Base-by-base conservation (phyloP, 2,113 vertebrate genomes). In the Tetraodon nigroviridis region DNA sequence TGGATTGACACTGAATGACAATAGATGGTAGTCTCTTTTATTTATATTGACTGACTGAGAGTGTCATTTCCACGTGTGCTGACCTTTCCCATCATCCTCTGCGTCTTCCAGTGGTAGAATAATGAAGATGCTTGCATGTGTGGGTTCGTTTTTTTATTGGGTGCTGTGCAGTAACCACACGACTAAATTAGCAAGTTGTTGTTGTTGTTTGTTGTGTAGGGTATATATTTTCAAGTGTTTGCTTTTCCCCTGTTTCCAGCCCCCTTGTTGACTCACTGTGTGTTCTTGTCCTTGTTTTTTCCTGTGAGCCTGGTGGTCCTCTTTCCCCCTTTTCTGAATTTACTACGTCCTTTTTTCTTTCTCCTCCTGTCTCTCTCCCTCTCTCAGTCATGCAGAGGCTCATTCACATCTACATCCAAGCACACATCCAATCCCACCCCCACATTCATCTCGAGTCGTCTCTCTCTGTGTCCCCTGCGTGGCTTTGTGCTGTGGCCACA, bases 401-500 rank as follows among this genome's bases (percentile, higher is more conserved):
- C 70, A 73, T 81, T 78, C 74, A 68, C 69, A 51, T 77, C 64
- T 72, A 71, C 62, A 54, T 77, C 67, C 71, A 62, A 61, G 20
- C 71, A 71, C 59, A 45, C 62, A 64, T 68, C 73, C 80, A 72
- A 37, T 61, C 78, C 81, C 80, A 75, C 81, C 83, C 85, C 85
- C 81, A 76, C 78, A 58, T 51, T 78, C 55, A 69, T 71, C 61
- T 73, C 45, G 47, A 58, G 67, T 63, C 72, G 51, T 64, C 75
- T 77, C 64, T 77, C 64, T 57, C 67, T 71, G 69, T 66, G 64
- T 84, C 80, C 73, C 84, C 80, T 80, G 78, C 71, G 42, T 84
- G 81, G 84, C 84, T 88, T 88, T 88, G 85, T 87, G 80, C 77
- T 70, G 65, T 60, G 70, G 80, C 79, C 79, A 88, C 83, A 87